Conservation (phyloP, 1,140 invertebrate genomes). For the Drosophila sp. region DNA sequence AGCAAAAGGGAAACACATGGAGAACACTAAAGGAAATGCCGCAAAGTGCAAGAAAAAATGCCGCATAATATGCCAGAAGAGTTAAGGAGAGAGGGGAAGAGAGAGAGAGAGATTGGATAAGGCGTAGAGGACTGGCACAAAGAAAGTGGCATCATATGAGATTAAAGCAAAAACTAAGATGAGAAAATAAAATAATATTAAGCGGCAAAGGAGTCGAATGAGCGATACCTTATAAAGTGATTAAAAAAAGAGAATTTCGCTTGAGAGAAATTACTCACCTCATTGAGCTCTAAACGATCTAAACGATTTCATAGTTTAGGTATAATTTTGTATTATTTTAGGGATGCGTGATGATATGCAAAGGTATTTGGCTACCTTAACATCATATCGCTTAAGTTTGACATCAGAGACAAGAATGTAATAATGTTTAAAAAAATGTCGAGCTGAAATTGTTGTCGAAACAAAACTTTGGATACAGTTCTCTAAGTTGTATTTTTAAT, state of each 20-base stretch:
- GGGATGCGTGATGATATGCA: no score
- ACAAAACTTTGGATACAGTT: no score
- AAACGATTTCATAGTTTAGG: no score
- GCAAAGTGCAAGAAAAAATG: constrained; percentile 47
- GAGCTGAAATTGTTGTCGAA: no score
- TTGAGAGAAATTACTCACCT: no score
- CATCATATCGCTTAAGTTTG: no score
- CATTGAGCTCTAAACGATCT: no score
- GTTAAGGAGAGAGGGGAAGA: constrained; percentile 24
- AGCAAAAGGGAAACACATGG: constrained; percentile 38
- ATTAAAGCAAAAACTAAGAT: constrained; percentile 16
- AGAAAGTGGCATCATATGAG: constrained; percentile 51
- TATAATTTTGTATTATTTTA: no score
- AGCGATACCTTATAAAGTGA: background rate
- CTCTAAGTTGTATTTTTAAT: no score
- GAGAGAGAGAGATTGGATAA: background rate
- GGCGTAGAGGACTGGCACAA: constrained; percentile 24
- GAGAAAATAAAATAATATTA: constrained; percentile 1
- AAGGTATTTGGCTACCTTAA: no score
- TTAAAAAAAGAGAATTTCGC: background rate
- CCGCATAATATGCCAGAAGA: constrained; percentile 38
- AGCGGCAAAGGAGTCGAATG: constrained; percentile 10
- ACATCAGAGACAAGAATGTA: no score
- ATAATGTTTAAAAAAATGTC: no score
- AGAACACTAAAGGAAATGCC: constrained; percentile 39